Percentiles rank a stretch among this genome's conserved stretches.
Conservation (phyloP, 2,888 invertebrate genomes). For the Myathropa florea region DNA sequence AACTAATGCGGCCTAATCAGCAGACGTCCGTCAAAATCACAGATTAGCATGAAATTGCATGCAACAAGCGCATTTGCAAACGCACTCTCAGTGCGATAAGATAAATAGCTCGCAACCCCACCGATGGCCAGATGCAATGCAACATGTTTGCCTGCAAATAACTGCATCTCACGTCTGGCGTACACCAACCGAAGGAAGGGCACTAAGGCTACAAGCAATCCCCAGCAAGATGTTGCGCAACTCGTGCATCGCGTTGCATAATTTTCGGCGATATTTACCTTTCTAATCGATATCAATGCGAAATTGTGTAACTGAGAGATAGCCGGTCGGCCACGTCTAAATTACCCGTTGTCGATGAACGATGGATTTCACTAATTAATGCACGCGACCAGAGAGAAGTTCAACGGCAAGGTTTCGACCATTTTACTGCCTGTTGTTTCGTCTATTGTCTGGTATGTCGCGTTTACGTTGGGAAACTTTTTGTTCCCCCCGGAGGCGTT, state of each 20-base stretch:
- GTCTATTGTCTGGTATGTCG: neutral
- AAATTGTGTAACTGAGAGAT: conserved; percentile 41
- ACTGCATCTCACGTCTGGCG: conserved; percentile 2
- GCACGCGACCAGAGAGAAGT: conserved; percentile 6
- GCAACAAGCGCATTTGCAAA: conserved; percentile 53
- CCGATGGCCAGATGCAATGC: neutral
- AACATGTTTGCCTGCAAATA: neutral
- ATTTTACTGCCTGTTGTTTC: neutral
- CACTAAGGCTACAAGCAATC: neutral
- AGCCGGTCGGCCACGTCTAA: neutral
- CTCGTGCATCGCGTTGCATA: conserved; percentile 35
- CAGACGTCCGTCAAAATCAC: conserved; percentile 65
- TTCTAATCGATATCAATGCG: conserved; percentile 47
- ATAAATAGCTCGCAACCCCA: conserved; percentile 34
- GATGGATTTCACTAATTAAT: conserved; percentile 29
- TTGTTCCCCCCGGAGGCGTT: neutral
- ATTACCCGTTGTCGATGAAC: too few species aligned
- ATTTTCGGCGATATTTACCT: conserved; percentile 52
- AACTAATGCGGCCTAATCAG: conserved; percentile 64
- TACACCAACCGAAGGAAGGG: neutral
- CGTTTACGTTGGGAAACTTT: conserved; percentile 11
- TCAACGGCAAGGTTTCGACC: neutral
- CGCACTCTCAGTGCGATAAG: conserved; percentile 66
- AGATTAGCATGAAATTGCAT: conserved; percentile 58
- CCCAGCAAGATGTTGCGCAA: conserved; percentile 28